Base-by-base conservation (phyloP, 1,140 invertebrate genomes). In the Scaptodrosophila lebanonensis region DNA sequence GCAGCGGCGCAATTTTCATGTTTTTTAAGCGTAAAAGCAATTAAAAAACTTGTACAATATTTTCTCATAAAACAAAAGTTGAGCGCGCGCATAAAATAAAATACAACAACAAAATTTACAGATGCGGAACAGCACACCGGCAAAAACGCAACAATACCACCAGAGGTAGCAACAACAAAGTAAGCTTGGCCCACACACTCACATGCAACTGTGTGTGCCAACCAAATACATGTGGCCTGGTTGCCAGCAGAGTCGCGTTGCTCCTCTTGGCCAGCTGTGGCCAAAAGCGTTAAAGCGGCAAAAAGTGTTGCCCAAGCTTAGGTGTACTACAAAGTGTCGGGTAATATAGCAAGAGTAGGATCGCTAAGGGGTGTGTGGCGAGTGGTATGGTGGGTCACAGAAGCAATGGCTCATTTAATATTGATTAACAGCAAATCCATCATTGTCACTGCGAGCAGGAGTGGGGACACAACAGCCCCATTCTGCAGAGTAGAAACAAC, bases 341-440 rank as follows among this genome's bases (percentile, higher is more conserved):
- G n/a, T n/a, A n/a, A n/a, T n/a, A n/a, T n/a, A n/a, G n/a, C n/a
- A n/a, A n/a, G n/a, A 12, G 27, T 7, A 45, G 16, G 1, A 13
- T 12, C 7, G 8, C 2, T 33, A 44, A 36, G 16, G 20, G 11
- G 20, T 16, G 27, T 4, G 11, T 25, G 18, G 17, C 2, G 11
- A n/a, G 6, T 11, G 12, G 9, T 0, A 6, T 3, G 18, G 16
- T 11, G 4, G 6, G 8, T 45, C 27, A 35, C 33, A 9, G 36
- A 11, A 54, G 44, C 56, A 56, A 16, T 47, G 27, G 51, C 65
- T 69, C 61, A 73, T 82, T 79, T 82, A 52, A 67, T 79, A 79
- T 79, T 82, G 73, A 82, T 82, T 82, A 82, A 75, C 51, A 50
- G 73, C 36, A 67, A 82, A 79, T 79, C 75, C 73, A 79, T 79